A percentile compares a stretch with the other conserved stretches of the same genome.
These are phyloP conservation scores for Platichthys stellatus DNA, from an alignment of 2,113 vertebrate genomes.

Conservation along the genomic window DNA sequence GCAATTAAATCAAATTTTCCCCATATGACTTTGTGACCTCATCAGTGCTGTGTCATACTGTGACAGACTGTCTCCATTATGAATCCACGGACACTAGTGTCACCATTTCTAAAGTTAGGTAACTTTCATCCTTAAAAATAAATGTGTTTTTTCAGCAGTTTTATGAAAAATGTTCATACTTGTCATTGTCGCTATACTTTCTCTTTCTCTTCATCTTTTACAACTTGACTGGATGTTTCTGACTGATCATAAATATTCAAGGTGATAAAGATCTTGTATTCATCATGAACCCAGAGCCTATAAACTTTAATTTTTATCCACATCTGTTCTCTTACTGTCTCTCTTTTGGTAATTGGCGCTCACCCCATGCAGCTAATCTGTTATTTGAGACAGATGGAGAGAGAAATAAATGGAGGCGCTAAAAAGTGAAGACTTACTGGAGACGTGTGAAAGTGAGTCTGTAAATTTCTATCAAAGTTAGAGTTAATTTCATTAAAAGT, in stretches of 20 bases:
- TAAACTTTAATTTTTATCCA: not conserved
- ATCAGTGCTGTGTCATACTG: not conserved
- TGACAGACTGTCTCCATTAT: not conserved
- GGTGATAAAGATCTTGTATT: constrained; percentile 1
- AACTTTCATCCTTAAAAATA: not conserved
- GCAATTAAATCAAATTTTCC: not conserved
- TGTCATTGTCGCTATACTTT: not conserved
- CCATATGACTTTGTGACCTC: too few species aligned
- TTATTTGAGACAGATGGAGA: constrained; percentile 11
- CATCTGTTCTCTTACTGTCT: constrained; percentile 18
- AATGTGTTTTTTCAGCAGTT: too few species aligned
- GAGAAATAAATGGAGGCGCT: not conserved
- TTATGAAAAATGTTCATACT: not conserved
- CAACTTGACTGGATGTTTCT: not conserved
- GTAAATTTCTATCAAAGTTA: not conserved
- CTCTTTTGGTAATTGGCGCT: not conserved
- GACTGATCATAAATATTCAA: constrained; percentile 2
- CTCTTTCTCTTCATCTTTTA: not conserved
- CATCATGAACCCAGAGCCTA: not conserved
- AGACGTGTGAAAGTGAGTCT: not conserved
- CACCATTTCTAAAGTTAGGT: not conserved
- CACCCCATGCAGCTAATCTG: not conserved
- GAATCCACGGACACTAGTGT: not conserved
- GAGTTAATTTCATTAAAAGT: too few species aligned
- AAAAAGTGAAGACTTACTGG: not conserved